These are phyloP conservation scores for Ectemnius lituratus DNA, from an alignment of 2,888 invertebrate genomes.

Conservation along the genomic window DNA sequence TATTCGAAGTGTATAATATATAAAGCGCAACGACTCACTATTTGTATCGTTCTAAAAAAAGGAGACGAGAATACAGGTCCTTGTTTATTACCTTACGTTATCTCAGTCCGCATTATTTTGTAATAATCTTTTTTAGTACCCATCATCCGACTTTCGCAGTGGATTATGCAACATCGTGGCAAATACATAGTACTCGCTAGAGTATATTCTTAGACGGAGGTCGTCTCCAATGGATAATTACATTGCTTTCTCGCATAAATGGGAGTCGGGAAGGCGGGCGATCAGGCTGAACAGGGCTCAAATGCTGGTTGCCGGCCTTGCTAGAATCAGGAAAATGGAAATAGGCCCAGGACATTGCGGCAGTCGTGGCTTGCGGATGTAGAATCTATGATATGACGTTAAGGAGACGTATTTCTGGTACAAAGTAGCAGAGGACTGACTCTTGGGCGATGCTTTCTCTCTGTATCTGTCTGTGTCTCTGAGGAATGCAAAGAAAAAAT, in stretches of 20 bases:
- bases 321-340: too few species aligned
- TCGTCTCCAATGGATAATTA: slow-evolving; percentile 66
- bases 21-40: slow-evolving; percentile 72
- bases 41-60: slow-evolving; percentile 68
- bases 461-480: too few species aligned
- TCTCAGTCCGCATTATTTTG: slow-evolving; percentile 68
- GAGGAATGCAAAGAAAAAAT: too few species aligned
- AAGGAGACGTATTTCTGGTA: too few species aligned
- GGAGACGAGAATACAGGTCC: slow-evolving; percentile 66
- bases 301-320: neutral
- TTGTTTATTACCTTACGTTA: slow-evolving; percentile 64
- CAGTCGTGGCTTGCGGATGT: too few species aligned
- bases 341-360: too few species aligned
- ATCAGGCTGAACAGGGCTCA: neutral
- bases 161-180: slow-evolving; percentile 67
- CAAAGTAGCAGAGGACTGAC: too few species aligned
- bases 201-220: slow-evolving; percentile 57
- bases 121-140: slow-evolving; percentile 49
- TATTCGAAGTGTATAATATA: slow-evolving; percentile 70
- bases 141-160: slow-evolving; percentile 57
- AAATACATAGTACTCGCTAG: slow-evolving; percentile 59
- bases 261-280: slow-evolving; percentile 8
- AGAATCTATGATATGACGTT: too few species aligned
- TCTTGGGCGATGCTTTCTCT: too few species aligned
- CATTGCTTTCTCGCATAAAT: slow-evolving; percentile 45